A percentile compares a stretch with the other conserved stretches of the same genome.
These are phyloP conservation scores for Lysandra coridon DNA, from an alignment of 2,888 invertebrate species.

Conservation along the genomic window DNA sequence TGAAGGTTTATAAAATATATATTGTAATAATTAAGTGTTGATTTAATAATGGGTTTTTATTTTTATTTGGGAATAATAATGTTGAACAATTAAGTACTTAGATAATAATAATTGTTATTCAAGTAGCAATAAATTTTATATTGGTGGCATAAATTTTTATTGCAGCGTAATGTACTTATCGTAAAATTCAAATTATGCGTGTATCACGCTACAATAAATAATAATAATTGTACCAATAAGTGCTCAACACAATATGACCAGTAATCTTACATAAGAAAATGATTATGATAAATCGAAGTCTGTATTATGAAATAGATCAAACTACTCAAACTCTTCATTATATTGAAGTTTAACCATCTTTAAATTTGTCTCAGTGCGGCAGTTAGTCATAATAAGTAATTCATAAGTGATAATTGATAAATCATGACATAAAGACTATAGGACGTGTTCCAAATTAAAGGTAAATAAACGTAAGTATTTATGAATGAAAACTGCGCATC, in stretches of 20 bases:
- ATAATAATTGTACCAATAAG: neutral
- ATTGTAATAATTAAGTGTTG: neutral
- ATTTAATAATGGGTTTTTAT: neutral
- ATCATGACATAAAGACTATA: neutral
- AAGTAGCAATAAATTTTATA: neutral
- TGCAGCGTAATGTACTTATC: neutral
- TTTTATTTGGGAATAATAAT: too few species aligned
- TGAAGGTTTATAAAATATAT: neutral
- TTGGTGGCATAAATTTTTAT: neutral
- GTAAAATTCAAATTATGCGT: neutral
- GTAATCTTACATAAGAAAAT: neutral
- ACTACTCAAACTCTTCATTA: too few species aligned
- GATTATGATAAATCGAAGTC: too few species aligned
- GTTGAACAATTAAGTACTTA: neutral
- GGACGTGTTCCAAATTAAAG: neutral
- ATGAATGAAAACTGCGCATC: conserved; percentile 25
- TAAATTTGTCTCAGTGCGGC: too few species aligned
- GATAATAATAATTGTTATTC: neutral
- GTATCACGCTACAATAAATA: neutral
- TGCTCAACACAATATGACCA: neutral
- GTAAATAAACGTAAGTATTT: conserved; percentile 6
- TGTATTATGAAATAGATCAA: too few species aligned
- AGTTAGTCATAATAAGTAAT: too few species aligned
- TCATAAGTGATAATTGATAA: neutral
- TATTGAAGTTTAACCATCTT: too few species aligned